Evolutionary conservation across 2,888 invertebrate genomes (phyloP).

Genomic region (Meteorus cinctellus): DNA sequence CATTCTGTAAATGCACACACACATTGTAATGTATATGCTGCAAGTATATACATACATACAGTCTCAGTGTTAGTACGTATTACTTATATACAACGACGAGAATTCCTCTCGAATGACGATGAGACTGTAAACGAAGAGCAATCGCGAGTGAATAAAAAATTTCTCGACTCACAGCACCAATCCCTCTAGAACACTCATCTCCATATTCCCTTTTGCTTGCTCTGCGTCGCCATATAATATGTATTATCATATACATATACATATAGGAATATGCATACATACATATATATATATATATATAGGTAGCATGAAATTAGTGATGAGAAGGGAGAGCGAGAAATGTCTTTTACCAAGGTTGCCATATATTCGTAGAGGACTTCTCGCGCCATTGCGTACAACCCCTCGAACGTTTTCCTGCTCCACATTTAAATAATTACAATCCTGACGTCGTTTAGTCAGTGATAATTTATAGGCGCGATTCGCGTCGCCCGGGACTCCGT

Average conservation of each 20-base stretch:
- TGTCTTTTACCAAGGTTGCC: slow-evolving; percentile 14
- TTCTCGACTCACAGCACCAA: slow-evolving; percentile 8
- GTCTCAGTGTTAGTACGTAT: no score
- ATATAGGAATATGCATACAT: background rate
- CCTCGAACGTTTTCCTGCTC: slow-evolving; percentile 31
- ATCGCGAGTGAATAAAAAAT: slow-evolving; percentile 19
- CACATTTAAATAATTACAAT: slow-evolving; percentile 70
- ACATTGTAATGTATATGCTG: no score
- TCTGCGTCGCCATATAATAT: slow-evolving; percentile 13
- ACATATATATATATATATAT: slow-evolving; percentile 1
- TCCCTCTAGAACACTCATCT: slow-evolving; percentile 20
- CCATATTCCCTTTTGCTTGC: slow-evolving; percentile 5
- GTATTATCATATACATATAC: background rate
- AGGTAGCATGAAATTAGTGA: background rate
- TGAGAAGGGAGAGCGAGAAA: background rate
- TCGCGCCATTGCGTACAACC: slow-evolving; percentile 30
- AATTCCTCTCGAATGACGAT: background rate
- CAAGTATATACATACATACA: background rate
- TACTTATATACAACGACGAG: background rate
- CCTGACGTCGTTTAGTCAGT: slow-evolving; percentile 66
- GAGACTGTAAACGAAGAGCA: slow-evolving; percentile 8
- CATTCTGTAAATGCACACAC: background rate
- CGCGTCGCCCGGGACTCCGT: slow-evolving; percentile 55
- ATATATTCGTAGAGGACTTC: slow-evolving; percentile 20
- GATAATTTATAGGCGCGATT: slow-evolving; percentile 72